These are phyloP conservation scores for Tetragonisca angustula DNA, from an alignment of 2,888 invertebrate genomes.

Conservation along the genomic window DNA sequence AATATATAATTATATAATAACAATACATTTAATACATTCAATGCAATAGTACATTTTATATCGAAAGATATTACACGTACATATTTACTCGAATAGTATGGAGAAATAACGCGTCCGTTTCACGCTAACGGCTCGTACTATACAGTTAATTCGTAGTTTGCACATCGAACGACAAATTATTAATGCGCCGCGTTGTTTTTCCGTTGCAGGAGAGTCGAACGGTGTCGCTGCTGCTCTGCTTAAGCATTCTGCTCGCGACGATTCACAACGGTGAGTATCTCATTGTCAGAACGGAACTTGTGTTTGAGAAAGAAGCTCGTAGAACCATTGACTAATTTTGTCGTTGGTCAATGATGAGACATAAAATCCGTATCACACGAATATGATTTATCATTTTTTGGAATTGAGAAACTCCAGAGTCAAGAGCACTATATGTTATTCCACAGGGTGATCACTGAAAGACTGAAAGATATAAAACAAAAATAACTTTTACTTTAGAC, in stretches of 20 bases:
- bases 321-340: too few relatives aligned
- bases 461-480: too few relatives aligned
- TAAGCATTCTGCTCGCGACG: slow-evolving; percentile 75
- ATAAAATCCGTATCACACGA: too few relatives aligned
- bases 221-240: slow-evolving; percentile 75
- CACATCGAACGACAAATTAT: slow-evolving; percentile 31
- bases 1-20: too few relatives aligned
- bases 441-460: too few relatives aligned
- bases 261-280: slow-evolving; percentile 76
- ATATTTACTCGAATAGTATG: not conserved
- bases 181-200: slow-evolving; percentile 45
- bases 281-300: not conserved
- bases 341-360: too few relatives aligned
- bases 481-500: too few relatives aligned
- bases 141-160: not conserved
- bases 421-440: too few relatives aligned
- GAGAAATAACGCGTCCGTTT: not conserved
- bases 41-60: too few relatives aligned
- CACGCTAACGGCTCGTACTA: not conserved
- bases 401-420: too few relatives aligned
- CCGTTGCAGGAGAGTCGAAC: slow-evolving; percentile 77
- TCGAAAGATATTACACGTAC: not conserved
- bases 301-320: not conserved
- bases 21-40: too few relatives aligned
- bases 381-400: too few relatives aligned